A percentile compares a stretch with the other conserved stretches of the same genome.
These are phyloP conservation scores for Caranx melampygus DNA, from an alignment of 2,113 vertebrate species.

Conservation along the genomic window DNA sequence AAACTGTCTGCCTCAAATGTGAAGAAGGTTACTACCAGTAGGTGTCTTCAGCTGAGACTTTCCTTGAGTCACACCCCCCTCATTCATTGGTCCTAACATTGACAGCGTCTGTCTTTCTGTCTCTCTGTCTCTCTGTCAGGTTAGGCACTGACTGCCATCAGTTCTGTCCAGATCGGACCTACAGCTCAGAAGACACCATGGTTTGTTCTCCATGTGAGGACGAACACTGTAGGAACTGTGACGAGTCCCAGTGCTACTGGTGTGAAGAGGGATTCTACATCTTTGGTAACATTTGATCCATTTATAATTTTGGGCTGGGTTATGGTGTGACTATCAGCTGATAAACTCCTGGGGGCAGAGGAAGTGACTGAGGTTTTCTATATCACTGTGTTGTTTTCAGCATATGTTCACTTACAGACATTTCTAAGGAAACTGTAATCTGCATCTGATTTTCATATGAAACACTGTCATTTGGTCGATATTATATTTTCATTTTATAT, in stretches of 20 bases:
- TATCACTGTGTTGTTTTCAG: neutral
- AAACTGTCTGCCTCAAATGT: slow-evolving; percentile 76
- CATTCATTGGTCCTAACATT: neutral
- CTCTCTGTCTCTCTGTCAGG: slow-evolving; percentile 74
- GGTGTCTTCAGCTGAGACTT: slow-evolving; percentile 27
- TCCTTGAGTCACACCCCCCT: neutral
- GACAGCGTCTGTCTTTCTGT: neutral
- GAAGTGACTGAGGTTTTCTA: neutral
- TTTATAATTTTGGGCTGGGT: neutral
- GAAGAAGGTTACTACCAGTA: slow-evolving; percentile 78
- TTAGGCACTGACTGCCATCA: slow-evolving; percentile 84
- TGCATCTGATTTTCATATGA: neutral
- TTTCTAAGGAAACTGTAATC: neutral
- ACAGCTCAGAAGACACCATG: slow-evolving; percentile 64
- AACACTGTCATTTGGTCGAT: neutral
- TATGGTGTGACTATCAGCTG: slow-evolving; percentile 8
- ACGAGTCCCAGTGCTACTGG: slow-evolving; percentile 84
- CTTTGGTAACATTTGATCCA: slow-evolving; percentile 76
- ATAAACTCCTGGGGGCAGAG: neutral
- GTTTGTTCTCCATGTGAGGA: slow-evolving; percentile 83
- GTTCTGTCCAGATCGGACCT: slow-evolving; percentile 89
- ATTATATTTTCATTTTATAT: neutral
- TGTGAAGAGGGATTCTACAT: slow-evolving; percentile 88
- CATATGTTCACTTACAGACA: neutral
- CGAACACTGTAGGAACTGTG: slow-evolving; percentile 84